Base-by-base conservation (phyloP, 2,888 invertebrate genomes). In the Agrotis segetum region DNA sequence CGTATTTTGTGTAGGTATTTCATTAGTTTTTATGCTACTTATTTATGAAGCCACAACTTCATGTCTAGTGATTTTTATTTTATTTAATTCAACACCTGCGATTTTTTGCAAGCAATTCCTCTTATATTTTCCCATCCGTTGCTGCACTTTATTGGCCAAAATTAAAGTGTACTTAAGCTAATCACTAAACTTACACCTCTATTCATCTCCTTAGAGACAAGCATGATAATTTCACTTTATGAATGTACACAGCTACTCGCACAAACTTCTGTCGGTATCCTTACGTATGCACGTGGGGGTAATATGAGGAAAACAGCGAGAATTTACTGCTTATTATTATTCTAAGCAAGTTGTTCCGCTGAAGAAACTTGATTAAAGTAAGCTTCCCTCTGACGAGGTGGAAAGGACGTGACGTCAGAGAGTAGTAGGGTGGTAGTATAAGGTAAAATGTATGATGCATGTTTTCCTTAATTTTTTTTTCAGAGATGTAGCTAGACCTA, bases 241-340 rank as follows among this genome's bases (percentile, higher is more conserved):
- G 11, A 58, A 40, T 49, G n/a, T 46, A 40, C 40, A 40, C 9
- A 40, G 2, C 5, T 44, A 44, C 14, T 44, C 13, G 14, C n/a
- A 29, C 14, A 55, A 40, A 67, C 11, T 46, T 49, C 4, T 29
- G 13, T 29, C 16, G 40, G 24, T 17, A n/a, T 19, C 6, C 13
- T 62, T 44, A 64, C 21, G 40, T 64, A 64, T 63, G n/a, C n/a
- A 49, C 52, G 56, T 34, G 56, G 40, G 44, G 1, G 14, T 44
- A 34, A 63, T 58, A 70, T 34, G 21, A 47, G 70, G 61, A 71
- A 77, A 81, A 61, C 11, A 17, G 11, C 14, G 40, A 7, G 40
- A 79, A 56, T 64, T 74, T n/a, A 56, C 64, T 64, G 19, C 64
- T 81, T 71, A 81, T 40, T 79, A 81, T 79, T 79, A 79, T 79